Evolutionary conservation across 2,797 vertebrate genomes (phyloP).

Genomic region (Enteromius afrohamiltoni): DNA sequence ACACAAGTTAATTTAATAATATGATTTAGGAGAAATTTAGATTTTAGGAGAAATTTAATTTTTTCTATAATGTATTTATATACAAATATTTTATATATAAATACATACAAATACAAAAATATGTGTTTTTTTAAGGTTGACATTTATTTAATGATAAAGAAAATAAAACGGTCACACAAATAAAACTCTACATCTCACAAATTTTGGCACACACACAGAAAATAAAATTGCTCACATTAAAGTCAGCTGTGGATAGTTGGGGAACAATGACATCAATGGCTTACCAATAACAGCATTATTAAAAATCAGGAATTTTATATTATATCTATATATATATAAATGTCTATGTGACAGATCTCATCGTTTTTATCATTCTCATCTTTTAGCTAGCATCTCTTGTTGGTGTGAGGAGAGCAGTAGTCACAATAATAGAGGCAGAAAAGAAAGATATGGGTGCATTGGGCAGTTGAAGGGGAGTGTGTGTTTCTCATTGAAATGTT

Average conservation of each 20-base stretch:
- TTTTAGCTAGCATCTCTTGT: background rate
- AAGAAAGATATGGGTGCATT: conserved; percentile 3
- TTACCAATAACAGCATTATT: too few relatives aligned
- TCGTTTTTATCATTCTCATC: too few relatives aligned
- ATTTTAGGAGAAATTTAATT: background rate
- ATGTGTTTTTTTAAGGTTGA: background rate
- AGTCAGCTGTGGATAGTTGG: background rate
- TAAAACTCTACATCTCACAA: background rate
- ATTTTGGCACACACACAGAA: background rate
- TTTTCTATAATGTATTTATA: background rate
- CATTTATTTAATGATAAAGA: background rate
- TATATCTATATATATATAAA: too few relatives aligned
- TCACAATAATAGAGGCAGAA: background rate
- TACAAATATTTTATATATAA: too few relatives aligned
- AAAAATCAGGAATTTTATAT: too few relatives aligned
- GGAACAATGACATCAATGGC: background rate
- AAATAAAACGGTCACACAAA: background rate
- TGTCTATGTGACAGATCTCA: background rate
- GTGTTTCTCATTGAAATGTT: conserved; percentile 26
- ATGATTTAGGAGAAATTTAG: background rate
- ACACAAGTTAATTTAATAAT: background rate
- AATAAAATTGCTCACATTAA: background rate
- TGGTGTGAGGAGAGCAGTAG: background rate
- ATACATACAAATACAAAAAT: too few relatives aligned
- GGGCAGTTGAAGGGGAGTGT: background rate